These are phyloP conservation scores for Sussaba pulchella DNA, from an alignment of 2,888 invertebrate genomes.

Conservation along the genomic window DNA sequence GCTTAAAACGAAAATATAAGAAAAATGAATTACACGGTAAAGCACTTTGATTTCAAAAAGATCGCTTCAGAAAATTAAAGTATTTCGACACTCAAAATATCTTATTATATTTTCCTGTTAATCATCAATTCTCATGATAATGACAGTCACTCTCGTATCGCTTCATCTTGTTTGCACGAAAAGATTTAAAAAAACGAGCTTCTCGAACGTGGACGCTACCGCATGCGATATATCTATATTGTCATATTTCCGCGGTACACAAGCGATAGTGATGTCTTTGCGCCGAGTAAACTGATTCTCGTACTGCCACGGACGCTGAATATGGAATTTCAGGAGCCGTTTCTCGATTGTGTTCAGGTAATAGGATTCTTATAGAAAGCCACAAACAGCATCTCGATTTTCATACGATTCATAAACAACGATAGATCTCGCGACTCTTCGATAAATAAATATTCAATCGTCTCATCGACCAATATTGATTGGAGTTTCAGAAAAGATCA, in stretches of 20 bases:
- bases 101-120: not conserved
- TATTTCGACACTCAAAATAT: too few relatives aligned
- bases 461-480: not conserved
- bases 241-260: not conserved
- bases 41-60: too few relatives aligned
- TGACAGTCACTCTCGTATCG: conserved; percentile 1
- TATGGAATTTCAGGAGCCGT: conserved; percentile 57
- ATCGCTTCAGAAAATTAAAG: too few relatives aligned
- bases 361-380: conserved; percentile 54
- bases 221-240: not conserved
- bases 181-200: conserved; percentile 8
- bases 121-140: not conserved
- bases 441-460: not conserved
- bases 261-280: conserved; percentile 39
- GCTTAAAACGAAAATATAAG: too few relatives aligned
- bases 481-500: not conserved
- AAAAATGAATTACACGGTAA: too few relatives aligned
- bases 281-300: not conserved
- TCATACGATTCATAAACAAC: not conserved
- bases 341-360: conserved; percentile 50
- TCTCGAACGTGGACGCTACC: not conserved
- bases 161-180: not conserved
- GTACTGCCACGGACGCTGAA: not conserved
- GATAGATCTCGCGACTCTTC: not conserved
- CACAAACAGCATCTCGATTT: conserved; percentile 40